Percentiles rank a stretch among this genome's conserved stretches.
These are phyloP conservation scores for Scalopus aquaticus DNA, from an alignment of 2,113 vertebrate species.

Conservation along the genomic window DNA sequence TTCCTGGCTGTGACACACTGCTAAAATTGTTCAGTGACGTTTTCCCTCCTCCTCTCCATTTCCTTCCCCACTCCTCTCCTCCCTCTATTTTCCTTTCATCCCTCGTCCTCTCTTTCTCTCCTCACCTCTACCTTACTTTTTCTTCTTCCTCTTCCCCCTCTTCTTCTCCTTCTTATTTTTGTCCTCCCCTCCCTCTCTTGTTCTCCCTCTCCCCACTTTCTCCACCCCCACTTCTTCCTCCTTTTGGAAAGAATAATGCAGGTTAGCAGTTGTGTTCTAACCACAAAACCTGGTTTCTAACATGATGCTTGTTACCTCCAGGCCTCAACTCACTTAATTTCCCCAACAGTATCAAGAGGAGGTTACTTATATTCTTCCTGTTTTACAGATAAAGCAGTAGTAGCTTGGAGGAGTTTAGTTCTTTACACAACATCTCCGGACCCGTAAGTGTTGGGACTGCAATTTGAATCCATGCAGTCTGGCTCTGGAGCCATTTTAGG, in stretches of 20 bases:
- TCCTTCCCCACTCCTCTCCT: rapidly evolving
- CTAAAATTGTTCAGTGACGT: not conserved
- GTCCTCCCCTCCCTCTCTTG: rapidly evolving
- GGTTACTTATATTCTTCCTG: not conserved
- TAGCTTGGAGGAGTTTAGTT: not conserved
- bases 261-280: not conserved
- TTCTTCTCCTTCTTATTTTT: not conserved
- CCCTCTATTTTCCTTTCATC: rapidly evolving
- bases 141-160: rapidly evolving
- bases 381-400: not conserved
- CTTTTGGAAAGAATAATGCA: not conserved
- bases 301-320: not conserved
- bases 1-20: not conserved
- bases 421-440: not conserved
- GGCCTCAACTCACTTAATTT: not conserved
- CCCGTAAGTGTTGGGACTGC: rapidly evolving
- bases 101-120: no score
- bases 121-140: not conserved
- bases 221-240: not conserved
- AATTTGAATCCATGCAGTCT: not conserved
- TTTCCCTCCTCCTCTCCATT: not conserved
- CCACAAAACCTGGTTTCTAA: not conserved
- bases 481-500: not conserved
- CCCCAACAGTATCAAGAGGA: not conserved
- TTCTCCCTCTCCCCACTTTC: not conserved